Percentiles rank a stretch among this genome's conserved stretches.
Conservation (phyloP, 2,797 vertebrate genomes). For the Distichodus sexfasciatus region DNA sequence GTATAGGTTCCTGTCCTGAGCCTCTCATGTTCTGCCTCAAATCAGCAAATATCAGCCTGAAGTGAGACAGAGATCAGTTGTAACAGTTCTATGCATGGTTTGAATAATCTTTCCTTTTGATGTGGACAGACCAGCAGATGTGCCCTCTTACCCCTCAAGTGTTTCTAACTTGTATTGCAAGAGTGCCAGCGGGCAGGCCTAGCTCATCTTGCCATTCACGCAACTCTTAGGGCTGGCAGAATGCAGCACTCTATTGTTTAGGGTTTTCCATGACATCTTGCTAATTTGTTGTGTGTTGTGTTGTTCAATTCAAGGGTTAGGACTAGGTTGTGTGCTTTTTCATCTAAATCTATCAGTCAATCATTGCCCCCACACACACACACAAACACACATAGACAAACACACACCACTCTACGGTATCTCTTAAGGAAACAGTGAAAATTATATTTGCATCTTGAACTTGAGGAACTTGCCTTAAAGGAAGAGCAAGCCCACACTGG, state of each 20-base stretch:
- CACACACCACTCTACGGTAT: background rate
- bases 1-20: too few species aligned
- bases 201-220: background rate
- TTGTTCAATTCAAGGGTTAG: too few species aligned
- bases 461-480: constrained; percentile 26
- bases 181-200: background rate
- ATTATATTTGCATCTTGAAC: constrained; percentile 33
- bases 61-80: too few species aligned
- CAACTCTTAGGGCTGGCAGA: too few species aligned
- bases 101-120: background rate
- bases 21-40: too few species aligned
- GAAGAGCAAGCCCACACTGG: constrained; percentile 37
- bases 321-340: too few species aligned
- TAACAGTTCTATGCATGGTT: too few species aligned
- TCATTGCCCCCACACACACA: background rate
- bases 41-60: too few species aligned
- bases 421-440: constrained; percentile 19
- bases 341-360: background rate
- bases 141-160: background rate
- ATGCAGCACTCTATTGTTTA: too few species aligned
- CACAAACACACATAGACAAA: background rate
- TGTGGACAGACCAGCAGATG: background rate
- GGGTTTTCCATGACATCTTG: too few species aligned
- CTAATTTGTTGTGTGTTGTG: too few species aligned
- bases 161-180: background rate